phyloP scores from a whole-genome alignment of 2,113 vertebrate species.

The Gavialis gangeticus region DNA sequence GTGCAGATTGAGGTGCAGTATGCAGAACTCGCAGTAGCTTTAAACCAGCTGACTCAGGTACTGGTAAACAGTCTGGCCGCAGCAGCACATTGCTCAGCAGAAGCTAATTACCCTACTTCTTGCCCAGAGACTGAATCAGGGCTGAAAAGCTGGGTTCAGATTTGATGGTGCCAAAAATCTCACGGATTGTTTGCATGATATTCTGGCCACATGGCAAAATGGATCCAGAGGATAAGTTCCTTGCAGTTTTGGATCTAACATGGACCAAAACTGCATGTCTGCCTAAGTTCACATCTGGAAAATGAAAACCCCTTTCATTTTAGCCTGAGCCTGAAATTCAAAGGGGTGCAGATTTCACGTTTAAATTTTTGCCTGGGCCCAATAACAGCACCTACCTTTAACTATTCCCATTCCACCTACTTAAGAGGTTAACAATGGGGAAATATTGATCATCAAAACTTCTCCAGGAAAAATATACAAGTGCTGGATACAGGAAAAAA shows the following conservation, averaged over 20 bases:
- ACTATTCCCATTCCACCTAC: neutral
- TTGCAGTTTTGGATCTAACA: neutral
- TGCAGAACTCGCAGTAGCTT: neutral
- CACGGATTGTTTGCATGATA: neutral
- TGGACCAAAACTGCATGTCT: neutral
- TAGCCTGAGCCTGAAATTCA: neutral
- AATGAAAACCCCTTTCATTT: neutral
- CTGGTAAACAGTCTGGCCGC: neutral
- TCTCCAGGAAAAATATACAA: neutral
- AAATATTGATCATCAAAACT: neutral
- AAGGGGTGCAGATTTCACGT: neutral
- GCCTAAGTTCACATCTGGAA: neutral
- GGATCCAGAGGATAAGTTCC: neutral
- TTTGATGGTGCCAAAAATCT: neutral
- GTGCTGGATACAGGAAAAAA: neutral
- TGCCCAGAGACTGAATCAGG: neutral
- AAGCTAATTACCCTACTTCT: neutral
- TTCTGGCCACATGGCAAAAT: neutral
- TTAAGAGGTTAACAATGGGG: neutral
- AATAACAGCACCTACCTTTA: neutral
- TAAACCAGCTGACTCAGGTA: neutral
- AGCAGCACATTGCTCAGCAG: neutral
- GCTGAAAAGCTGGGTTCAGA: neutral
- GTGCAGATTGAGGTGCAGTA: neutral
- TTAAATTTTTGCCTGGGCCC: neutral